Percentiles rank a stretch among this genome's conserved stretches.
Conservation (phyloP, 2,113 vertebrate species). For the Chaetura pelagica region DNA sequence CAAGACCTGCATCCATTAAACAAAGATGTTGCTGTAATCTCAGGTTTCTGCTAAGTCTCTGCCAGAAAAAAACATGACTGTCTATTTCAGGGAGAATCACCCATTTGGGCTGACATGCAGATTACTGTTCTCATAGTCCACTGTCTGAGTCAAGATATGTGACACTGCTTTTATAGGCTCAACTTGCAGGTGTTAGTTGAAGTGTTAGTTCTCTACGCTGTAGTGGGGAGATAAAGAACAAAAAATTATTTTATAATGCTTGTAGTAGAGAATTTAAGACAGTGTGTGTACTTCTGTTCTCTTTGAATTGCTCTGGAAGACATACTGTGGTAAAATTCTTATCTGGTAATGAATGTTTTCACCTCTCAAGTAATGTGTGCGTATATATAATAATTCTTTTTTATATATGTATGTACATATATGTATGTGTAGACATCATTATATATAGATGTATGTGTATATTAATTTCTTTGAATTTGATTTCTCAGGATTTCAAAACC, state of each 20-base stretch:
- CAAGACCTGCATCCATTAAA: neutral
- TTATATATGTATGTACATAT: neutral
- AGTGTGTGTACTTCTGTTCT: neutral
- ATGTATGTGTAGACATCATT: neutral
- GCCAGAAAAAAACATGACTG: neutral
- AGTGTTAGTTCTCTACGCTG: neutral
- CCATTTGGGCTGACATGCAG: neutral
- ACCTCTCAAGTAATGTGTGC: neutral
- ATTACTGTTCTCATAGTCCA: neutral
- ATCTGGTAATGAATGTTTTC: neutral
- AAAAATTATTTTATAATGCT: neutral
- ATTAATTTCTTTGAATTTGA: neutral
- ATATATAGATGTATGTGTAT: neutral
- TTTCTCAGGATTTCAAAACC: neutral
- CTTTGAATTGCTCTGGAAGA: neutral
- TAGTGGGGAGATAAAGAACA: neutral
- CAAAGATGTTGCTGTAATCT: neutral
- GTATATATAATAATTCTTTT: neutral
- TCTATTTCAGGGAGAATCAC: neutral
- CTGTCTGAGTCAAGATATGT: neutral
- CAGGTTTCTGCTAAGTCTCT: neutral
- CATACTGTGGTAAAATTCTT: neutral
- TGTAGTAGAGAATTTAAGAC: neutral
- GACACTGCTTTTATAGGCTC: neutral
- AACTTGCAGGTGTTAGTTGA: neutral